phyloP scores from a whole-genome alignment of 2,113 vertebrate species.

The Vicugna pacos region DNA sequence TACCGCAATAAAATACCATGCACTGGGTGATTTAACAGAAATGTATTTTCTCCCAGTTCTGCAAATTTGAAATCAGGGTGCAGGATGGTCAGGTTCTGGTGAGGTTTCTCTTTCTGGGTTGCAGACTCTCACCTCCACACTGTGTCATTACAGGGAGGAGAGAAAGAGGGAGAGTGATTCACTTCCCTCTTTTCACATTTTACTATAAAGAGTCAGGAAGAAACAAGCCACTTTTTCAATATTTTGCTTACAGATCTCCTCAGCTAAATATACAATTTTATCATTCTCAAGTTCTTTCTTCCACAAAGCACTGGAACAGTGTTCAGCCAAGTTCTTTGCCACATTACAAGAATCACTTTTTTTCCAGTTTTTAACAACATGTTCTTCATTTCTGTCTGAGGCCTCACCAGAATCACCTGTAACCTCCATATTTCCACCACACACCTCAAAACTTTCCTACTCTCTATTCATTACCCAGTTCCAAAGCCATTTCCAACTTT shows the following conservation, averaged over 20 bases:
- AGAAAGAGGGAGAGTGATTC: neutral
- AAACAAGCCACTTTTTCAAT: neutral
- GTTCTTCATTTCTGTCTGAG: neutral
- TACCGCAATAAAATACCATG: neutral
- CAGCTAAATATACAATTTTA: neutral
- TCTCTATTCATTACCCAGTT: neutral
- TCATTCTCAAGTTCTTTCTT: neutral
- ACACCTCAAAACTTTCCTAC: neutral
- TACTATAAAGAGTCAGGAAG: neutral
- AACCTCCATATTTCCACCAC: neutral
- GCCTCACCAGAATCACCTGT: neutral
- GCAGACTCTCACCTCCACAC: neutral
- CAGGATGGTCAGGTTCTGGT: neutral
- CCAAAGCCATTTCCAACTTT: neutral
- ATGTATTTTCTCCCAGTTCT: neutral
- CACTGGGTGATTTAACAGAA: neutral
- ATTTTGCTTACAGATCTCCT: neutral
- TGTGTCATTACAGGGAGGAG: neutral
- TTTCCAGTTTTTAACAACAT: neutral
- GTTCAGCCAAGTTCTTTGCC: neutral
- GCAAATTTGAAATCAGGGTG: neutral
- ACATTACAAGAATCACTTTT: neutral
- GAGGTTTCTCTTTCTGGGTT: neutral
- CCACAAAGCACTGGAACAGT: neutral
- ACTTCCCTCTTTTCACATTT: neutral